Conservation (phyloP, 2,888 invertebrate genomes). For the Acleris sparsana region DNA sequence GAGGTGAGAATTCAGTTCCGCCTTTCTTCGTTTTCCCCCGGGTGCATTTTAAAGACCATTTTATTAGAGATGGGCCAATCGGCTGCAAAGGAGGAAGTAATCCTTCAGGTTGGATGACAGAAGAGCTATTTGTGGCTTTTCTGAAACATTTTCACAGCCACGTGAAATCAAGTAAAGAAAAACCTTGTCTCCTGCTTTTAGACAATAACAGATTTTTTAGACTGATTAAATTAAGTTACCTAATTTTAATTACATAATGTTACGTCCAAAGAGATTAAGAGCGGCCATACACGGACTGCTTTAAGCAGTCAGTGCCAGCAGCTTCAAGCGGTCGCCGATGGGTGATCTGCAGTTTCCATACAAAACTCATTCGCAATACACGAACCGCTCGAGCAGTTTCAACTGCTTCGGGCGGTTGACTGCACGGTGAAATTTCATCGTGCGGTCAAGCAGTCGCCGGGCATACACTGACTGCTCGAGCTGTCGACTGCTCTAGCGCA, state of each 20-base stretch:
- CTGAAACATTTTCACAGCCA: background rate
- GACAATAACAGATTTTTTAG: conserved; percentile 28
- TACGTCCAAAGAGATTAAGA: background rate
- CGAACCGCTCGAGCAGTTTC: too few relatives aligned
- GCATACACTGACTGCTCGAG: too few relatives aligned
- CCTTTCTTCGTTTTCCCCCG: conserved; percentile 32
- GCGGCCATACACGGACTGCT: too few relatives aligned
- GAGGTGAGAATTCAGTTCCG: conserved; percentile 26
- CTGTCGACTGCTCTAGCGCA: too few relatives aligned
- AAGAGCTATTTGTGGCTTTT: conserved; percentile 25
- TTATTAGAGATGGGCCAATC: conserved; percentile 12
- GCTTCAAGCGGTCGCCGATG: too few relatives aligned
- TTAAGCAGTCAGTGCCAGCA: too few relatives aligned
- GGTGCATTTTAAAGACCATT: conserved; percentile 11
- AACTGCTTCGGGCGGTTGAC: too few relatives aligned
- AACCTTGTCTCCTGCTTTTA: conserved; percentile 31
- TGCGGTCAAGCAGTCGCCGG: too few relatives aligned
- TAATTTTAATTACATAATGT: background rate
- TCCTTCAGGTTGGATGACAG: conserved; percentile 30
- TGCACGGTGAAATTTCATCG: too few relatives aligned
- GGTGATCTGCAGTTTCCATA: too few relatives aligned
- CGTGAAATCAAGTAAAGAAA: conserved; percentile 15
- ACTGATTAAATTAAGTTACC: too few relatives aligned
- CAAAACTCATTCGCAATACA: too few relatives aligned
- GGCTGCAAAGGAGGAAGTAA: conserved; percentile 19